phyloP scores from a whole-genome alignment of 2,797 vertebrate species.

The Lithobates pipiens region DNA sequence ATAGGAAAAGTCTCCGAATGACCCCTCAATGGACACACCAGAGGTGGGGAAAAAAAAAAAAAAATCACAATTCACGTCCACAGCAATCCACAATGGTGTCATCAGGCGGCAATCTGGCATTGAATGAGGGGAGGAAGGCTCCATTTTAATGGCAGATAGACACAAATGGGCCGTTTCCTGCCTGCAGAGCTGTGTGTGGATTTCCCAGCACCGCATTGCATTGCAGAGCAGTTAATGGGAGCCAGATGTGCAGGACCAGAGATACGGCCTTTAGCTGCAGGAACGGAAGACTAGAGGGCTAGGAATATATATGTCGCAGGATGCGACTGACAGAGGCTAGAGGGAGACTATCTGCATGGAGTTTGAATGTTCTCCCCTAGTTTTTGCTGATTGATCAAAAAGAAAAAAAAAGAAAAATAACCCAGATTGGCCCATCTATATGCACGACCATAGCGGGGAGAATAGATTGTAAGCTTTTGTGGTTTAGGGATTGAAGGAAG shows the following conservation, averaged over 20 bases:
- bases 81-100: too few species aligned
- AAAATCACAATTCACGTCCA: neutral
- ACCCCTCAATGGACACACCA: constrained; percentile 5
- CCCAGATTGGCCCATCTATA: too few species aligned
- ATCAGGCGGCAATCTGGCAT: neutral
- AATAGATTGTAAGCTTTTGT: too few species aligned
- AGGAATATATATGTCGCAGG: too few species aligned
- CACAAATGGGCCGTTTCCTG: constrained; percentile 29
- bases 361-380: too few species aligned
- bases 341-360: too few species aligned
- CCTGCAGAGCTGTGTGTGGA: neutral
- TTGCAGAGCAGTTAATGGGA: constrained; percentile 2
- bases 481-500: too few species aligned
- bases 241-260: constrained; percentile 27
- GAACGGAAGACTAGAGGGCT: neutral
- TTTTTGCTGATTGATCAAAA: too few species aligned
- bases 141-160: neutral
- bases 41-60: neutral
- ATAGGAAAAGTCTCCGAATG: constrained; percentile 10
- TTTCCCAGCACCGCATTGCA: neutral
- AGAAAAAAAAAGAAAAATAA: too few species aligned
- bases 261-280: neutral
- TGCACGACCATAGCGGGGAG: too few species aligned
- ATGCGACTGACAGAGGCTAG: too few species aligned
- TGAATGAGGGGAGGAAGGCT: neutral